A percentile compares a stretch with the other conserved stretches of the same genome.
phyloP scores from a whole-genome alignment of 2,888 invertebrate species.

The Calliopum simillimum region DNA sequence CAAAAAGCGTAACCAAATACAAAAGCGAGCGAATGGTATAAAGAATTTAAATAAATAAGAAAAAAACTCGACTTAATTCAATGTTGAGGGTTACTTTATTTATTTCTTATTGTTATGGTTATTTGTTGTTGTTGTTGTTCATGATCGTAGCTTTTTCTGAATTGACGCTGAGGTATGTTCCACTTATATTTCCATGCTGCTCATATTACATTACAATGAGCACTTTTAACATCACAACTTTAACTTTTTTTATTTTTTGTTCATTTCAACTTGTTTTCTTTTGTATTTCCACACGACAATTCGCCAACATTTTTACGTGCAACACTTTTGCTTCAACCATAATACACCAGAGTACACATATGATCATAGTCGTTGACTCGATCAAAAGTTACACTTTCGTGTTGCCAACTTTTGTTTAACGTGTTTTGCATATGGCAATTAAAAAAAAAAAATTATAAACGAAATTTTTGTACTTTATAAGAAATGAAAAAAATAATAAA shows the following conservation, averaged over 20 bases:
- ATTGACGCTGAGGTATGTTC: no score
- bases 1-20: conserved; percentile 59
- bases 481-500: not conserved
- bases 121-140: no score
- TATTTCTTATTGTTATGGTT: no score
- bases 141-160: no score
- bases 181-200: no score
- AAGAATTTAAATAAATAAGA: not conserved
- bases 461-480: conserved; percentile 18
- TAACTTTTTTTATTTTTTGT: no score
- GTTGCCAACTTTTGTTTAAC: conserved; percentile 37
- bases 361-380: not conserved
- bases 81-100: no score
- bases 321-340: not conserved
- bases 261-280: not conserved
- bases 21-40: conserved; percentile 29
- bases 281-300: conserved; percentile 6
- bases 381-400: conserved; percentile 17
- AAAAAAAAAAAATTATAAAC: conserved; percentile 38
- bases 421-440: conserved; percentile 47
- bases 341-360: not conserved
- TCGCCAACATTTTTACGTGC: not conserved
- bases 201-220: no score
- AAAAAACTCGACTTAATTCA: conserved; percentile 33
- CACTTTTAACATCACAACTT: no score